phyloP scores from a whole-genome alignment of 92 coral and sea anemone species.

The Ricordea florida region DNA sequence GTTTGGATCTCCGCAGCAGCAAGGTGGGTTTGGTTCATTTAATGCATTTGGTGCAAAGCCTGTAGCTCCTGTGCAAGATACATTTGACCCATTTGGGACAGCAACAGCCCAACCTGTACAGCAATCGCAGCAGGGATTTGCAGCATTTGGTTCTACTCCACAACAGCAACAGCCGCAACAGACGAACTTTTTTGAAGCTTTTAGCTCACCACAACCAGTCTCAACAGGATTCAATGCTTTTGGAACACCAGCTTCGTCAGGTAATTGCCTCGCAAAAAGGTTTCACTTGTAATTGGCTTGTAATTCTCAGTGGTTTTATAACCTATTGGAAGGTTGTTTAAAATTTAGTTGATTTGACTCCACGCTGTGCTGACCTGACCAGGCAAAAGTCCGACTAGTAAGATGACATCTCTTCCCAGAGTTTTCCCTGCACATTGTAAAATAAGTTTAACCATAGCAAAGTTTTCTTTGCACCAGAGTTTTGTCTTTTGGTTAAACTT shows the following conservation, averaged over 20 bases:
- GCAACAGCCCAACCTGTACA: conserved; percentile 64
- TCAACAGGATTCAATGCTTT: conserved; percentile 80
- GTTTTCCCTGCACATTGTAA: no score
- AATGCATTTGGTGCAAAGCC: conserved; percentile 68
- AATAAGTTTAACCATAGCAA: no score
- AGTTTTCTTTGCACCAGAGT: no score
- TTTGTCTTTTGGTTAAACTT: no score
- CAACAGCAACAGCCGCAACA: conserved; percentile 54
- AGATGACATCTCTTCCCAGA: no score
- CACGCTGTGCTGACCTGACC: no score
- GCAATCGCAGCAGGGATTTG: conserved; percentile 80
- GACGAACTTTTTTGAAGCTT: conserved; percentile 72
- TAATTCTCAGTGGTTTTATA: no score
- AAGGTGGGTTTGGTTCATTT: conserved; percentile 73
- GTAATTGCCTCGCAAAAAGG: conserved; percentile 2
- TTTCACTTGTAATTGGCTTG: no score
- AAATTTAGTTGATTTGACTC: no score
- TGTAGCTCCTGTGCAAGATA: conserved; percentile 26
- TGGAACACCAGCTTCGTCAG: conserved; percentile 72
- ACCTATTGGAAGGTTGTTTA: no score
- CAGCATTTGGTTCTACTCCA: conserved; percentile 82
- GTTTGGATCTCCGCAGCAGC: conserved; percentile 43
- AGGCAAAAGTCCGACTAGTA: no score
- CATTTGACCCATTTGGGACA: conserved; percentile 29
- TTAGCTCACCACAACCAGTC: conserved; percentile 62